Conservation (phyloP, 2,113 vertebrate genomes). For the Catharus minimus region DNA sequence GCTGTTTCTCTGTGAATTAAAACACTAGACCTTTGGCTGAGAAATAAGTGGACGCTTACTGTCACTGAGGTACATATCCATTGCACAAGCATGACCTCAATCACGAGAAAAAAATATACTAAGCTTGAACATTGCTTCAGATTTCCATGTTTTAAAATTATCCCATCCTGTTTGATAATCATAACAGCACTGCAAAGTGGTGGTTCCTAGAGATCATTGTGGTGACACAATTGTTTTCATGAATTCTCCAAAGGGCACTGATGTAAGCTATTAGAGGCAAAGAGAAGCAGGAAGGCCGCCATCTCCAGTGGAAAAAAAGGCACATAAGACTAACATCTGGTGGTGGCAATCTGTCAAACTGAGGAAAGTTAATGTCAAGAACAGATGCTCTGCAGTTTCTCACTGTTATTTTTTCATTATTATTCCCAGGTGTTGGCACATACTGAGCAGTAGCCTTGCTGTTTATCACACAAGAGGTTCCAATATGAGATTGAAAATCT, state of each 20-base stretch:
- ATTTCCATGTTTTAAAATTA: not conserved
- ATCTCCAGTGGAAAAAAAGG: slow-evolving; percentile 57
- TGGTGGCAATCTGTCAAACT: slow-evolving; percentile 76
- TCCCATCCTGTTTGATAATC: not conserved
- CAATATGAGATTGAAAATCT: not conserved
- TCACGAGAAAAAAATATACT: not conserved
- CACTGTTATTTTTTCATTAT: slow-evolving; percentile 80
- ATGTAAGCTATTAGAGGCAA: slow-evolving; percentile 57
- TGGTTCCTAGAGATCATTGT: not conserved
- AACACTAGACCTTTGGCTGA: not conserved
- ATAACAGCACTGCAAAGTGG: not conserved
- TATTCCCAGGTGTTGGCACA: slow-evolving; percentile 79
- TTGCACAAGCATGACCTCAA: not conserved
- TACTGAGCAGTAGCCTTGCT: slow-evolving; percentile 72
- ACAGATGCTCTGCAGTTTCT: slow-evolving; percentile 76
- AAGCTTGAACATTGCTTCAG: not conserved
- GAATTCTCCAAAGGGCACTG: slow-evolving; percentile 57
- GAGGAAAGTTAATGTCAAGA: slow-evolving; percentile 80
- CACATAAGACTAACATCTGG: slow-evolving; percentile 79
- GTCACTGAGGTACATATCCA: not conserved
- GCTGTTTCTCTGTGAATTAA: not conserved
- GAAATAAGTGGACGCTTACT: not conserved
- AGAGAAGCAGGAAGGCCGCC: slow-evolving; percentile 57
- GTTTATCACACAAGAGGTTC: slow-evolving; percentile 71
- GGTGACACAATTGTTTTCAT: slow-evolving; percentile 39